These are phyloP conservation scores for Cactoblastis cactorum DNA, from an alignment of 2,888 invertebrate genomes.

Conservation along the genomic window DNA sequence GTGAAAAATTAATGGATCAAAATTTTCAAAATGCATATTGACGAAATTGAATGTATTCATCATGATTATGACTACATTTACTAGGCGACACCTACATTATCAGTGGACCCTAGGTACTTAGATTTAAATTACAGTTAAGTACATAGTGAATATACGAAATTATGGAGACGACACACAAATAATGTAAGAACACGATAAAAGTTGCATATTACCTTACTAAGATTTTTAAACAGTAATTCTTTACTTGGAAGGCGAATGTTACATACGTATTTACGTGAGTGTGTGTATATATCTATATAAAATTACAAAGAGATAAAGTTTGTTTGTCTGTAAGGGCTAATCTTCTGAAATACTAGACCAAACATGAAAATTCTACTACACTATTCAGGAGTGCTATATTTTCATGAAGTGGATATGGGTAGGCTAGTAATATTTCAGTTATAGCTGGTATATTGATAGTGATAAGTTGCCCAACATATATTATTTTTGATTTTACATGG, in stretches of 20 bases:
- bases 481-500: too few species aligned
- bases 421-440: too few species aligned
- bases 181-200: not conserved
- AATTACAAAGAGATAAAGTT: too few species aligned
- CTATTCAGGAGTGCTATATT: too few species aligned
- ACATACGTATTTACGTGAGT: not conserved
- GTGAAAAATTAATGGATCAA: not conserved
- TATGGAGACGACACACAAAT: slow-evolving; percentile 11
- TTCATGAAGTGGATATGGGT: too few species aligned
- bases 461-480: too few species aligned
- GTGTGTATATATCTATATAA: not conserved
- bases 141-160: slow-evolving; percentile 11
- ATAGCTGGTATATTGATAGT: too few species aligned
- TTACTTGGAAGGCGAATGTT: not conserved
- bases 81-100: slow-evolving; percentile 28
- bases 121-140: slow-evolving; percentile 24
- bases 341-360: too few species aligned
- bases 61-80: not conserved
- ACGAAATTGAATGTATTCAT: not conserved
- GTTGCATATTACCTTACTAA: not conserved
- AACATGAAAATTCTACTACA: too few species aligned
- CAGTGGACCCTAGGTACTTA: slow-evolving; percentile 57
- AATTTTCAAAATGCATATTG: not conserved
- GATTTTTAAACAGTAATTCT: not conserved
- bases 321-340: too few species aligned